Conservation (phyloP, 2,113 vertebrate species). For the Hyperopisus bebe region DNA sequence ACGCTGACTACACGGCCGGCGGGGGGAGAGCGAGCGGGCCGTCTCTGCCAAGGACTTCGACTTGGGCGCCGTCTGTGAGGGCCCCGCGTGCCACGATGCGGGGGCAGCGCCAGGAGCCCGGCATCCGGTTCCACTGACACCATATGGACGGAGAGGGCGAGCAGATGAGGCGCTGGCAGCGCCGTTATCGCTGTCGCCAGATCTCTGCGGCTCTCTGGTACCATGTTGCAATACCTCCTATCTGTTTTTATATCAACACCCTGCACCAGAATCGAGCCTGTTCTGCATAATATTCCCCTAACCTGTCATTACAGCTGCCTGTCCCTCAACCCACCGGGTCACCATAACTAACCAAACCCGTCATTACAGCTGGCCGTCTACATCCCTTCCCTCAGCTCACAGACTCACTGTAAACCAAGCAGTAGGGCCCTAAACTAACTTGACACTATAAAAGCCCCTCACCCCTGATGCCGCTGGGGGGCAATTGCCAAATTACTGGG, state of each 20-base stretch:
- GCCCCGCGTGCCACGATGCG: not conserved
- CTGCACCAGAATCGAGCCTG: not conserved
- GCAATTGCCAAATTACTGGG: constrained; percentile 41
- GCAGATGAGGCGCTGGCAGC: not conserved
- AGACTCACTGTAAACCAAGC: not conserved
- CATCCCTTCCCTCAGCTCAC: not conserved
- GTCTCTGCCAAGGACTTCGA: not conserved
- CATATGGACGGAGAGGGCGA: not conserved
- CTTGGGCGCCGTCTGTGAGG: not conserved
- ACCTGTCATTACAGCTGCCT: not conserved
- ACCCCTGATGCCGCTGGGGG: constrained; percentile 25
- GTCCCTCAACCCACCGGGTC: not conserved
- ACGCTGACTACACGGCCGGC: not conserved
- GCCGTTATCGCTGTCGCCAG: not conserved
- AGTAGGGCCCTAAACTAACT: not conserved
- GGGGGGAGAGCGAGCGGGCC: not conserved
- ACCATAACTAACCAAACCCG: not conserved
- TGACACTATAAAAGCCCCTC: constrained; percentile 22
- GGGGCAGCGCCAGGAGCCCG: not conserved
- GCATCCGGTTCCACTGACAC: constrained; percentile 17
- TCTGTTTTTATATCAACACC: constrained; percentile 1
- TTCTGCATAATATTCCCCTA: not conserved
- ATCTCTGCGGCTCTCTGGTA: not conserved
- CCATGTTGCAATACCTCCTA: not conserved
- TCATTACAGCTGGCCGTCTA: not conserved